Percentiles rank a stretch among this genome's conserved stretches.
Conservation (phyloP, 2,888 invertebrate species). For the Epiblema foenella region DNA sequence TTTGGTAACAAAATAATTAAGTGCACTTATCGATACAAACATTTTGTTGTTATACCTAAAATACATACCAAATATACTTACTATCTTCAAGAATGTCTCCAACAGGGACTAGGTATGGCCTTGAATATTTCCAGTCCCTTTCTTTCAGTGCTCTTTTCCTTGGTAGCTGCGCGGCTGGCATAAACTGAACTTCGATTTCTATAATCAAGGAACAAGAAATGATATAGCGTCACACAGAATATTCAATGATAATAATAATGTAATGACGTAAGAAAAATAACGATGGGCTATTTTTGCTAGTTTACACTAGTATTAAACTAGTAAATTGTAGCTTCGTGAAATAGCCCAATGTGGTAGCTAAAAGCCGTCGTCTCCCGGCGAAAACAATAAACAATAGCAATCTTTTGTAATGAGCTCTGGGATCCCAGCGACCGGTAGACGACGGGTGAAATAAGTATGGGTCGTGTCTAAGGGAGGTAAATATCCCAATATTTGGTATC, state of each 20-base stretch:
- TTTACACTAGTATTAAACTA: no score
- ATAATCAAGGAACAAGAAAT: constrained; percentile 18
- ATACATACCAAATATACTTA: background rate
- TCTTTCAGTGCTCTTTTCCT: constrained; percentile 51
- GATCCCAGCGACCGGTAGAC: no score
- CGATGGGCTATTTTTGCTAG: no score
- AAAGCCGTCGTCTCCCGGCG: no score
- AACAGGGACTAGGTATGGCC: constrained; percentile 44
- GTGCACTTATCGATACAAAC: background rate
- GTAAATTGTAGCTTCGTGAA: no score
- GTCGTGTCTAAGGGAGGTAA: no score
- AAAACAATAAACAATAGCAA: no score
- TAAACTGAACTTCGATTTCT: constrained; percentile 49
- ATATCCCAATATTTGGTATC: no score
- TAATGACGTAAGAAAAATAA: background rate
- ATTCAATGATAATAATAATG: background rate
- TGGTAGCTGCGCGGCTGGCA: constrained; percentile 36
- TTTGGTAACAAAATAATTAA: no score
- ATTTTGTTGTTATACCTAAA: background rate
- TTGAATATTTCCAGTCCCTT: constrained; percentile 58
- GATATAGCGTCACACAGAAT: background rate
- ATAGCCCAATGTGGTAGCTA: no score
- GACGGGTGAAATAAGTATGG: no score
- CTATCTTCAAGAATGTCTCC: constrained; percentile 45
- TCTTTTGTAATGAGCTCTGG: no score